Evolutionary conservation across 2,888 invertebrate genomes (phyloP), one percentile per base, ranked within the genome.

Genomic region (Balanococcus diminutus): DNA sequence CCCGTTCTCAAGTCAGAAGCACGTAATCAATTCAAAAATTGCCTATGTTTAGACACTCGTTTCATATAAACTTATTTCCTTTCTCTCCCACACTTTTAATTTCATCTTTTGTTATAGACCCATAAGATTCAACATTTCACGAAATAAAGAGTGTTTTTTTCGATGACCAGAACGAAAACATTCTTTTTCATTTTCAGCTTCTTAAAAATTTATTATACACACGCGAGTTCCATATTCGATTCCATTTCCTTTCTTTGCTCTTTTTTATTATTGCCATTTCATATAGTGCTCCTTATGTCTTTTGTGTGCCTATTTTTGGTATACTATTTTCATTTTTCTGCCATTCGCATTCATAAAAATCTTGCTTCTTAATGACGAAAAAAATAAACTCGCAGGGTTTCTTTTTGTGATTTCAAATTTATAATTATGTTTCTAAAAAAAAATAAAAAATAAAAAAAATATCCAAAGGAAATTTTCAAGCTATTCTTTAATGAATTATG

Each of bases 131-230:
- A 19, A 28, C 28, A 28, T 16, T 67, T 28, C 6, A 14, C 28
- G 5, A 16, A 25, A 28, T 67, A 67, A 14, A 28, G 31, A 2
- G 4, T 28, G 16, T 28, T 67, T 31, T 28, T 67, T 67, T 67
- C 67, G 31, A 67, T 67, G 28, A 4, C 28, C 67, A 67, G 28
- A 28, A 28, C 14, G 16, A 67, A 67, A 28, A 25, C 16, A 67
- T 67, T 28, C 28, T 67, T 28, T 67, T 28, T 14, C n/a, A 6
- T 42, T 42, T 14, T 42, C 16, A 14, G 16, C 67, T 67, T 16
- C 67, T 67, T 28, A 67, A 67, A 67, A 67, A 67, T 67, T 67
- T 67, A 67, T 67, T 67, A 67, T 28, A 67, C 67, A 28, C 67
- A 67, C 67, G 67, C 67, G 6, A 67, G 28, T 28, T 67, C 56